Evolutionary conservation across 2,113 vertebrate species (phyloP).

Genomic region (Notechis scutatus): DNA sequence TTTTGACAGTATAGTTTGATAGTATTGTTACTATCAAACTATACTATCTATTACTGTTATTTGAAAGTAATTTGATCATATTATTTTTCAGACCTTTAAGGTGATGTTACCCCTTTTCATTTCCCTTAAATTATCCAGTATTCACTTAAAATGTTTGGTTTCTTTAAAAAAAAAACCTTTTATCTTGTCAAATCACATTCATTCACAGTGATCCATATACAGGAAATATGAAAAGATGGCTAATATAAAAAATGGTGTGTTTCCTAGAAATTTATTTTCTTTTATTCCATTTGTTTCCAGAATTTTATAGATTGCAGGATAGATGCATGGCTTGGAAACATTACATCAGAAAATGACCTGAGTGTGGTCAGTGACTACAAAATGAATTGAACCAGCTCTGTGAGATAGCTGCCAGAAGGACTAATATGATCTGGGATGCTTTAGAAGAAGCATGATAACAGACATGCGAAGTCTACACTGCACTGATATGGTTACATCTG

Average conservation of each 20-base stretch:
- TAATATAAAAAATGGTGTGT: conserved; percentile 67
- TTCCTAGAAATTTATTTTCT: conserved; percentile 56
- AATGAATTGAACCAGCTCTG: not conserved
- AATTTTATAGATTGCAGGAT: not conserved
- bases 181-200: conserved; percentile 64
- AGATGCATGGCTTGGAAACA: not conserved
- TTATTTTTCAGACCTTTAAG: conserved; percentile 47
- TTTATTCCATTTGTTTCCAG: not conserved
- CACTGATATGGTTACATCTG: not conserved
- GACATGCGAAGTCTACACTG: not conserved
- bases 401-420: not conserved
- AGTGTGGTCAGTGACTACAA: not conserved
- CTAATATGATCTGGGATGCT: not conserved
- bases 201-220: conserved; percentile 50
- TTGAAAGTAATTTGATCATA: conserved; percentile 56
- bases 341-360: not conserved
- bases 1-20: conserved; percentile 4
- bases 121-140: conserved; percentile 49
- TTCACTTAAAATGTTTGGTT: conserved; percentile 66
- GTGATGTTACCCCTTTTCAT: conserved; percentile 56
- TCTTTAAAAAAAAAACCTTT: conserved; percentile 50
- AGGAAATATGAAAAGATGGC: conserved; percentile 53
- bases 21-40: not conserved
- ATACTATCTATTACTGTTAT: not conserved
- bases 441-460: not conserved